Evolutionary conservation across 2,888 invertebrate species (phyloP).

Genomic region (Cybosia mesomella): DNA sequence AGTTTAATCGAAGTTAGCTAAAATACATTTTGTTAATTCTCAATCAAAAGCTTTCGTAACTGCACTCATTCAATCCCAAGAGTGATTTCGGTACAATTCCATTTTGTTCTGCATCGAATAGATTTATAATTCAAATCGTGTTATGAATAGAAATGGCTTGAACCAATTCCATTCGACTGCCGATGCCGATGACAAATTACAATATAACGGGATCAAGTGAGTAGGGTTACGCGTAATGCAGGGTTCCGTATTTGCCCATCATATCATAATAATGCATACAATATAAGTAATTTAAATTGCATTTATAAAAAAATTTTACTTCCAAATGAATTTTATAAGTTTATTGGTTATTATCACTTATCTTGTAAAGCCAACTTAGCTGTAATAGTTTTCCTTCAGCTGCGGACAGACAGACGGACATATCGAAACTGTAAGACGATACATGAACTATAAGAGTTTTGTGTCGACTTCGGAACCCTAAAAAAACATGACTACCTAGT

Average conservation of each 20-base stretch:
- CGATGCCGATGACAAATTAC: constrained; percentile 4
- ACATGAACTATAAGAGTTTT: neutral
- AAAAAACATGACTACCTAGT: neutral
- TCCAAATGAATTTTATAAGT: too few relatives aligned
- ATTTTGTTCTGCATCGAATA: constrained; percentile 30
- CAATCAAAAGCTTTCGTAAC: neutral
- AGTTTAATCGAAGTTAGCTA: too few relatives aligned
- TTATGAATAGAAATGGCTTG: constrained; percentile 25
- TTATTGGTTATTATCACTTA: too few relatives aligned
- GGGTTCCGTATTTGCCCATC: neutral
- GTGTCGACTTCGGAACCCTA: neutral
- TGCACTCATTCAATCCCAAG: constrained; percentile 4
- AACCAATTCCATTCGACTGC: constrained; percentile 19
- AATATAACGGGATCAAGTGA: neutral
- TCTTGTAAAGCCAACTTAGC: too few relatives aligned
- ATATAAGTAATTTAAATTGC: too few relatives aligned
- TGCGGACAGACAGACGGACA: too few relatives aligned
- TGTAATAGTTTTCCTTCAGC: too few relatives aligned
- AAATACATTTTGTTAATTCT: neutral
- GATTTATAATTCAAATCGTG: constrained; percentile 30
- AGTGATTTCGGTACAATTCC: constrained; percentile 16
- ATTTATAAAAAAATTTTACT: too few relatives aligned
- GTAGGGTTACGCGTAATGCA: neutral
- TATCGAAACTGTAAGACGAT: too few relatives aligned
- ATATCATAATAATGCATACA: too few relatives aligned